Evolutionary conservation across 2,113 vertebrate species (phyloP), one percentile per base, ranked within the genome.

Genomic region (Opisthocomus hoazin): DNA sequence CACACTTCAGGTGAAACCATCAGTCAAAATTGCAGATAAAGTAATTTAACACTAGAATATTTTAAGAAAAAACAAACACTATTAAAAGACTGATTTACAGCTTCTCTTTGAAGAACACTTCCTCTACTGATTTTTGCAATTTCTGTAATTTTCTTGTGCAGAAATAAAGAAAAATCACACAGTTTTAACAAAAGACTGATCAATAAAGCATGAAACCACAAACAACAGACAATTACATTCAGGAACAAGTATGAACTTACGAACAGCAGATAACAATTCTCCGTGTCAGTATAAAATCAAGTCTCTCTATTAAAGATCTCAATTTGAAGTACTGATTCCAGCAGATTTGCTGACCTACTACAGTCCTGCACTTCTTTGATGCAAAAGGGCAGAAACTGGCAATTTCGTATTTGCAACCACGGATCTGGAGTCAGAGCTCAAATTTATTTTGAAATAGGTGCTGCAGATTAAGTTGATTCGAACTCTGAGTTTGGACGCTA

Each of bases 301-400:
- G 32, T 21, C 41, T 87, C 51, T 95, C 50, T 12, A 63, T 2
- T 6, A 39, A 39, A 65, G 36, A 74, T 63, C 70, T 84, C 54
- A 56, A 26, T 53, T 45, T 94, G 73, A 92, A 91, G 20, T 60
- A 92, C 90, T 89, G 92, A 96, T 90, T 95, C 68, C 94, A 95
- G 70, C 26, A 85, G 12, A 74, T 75, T 39, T 88, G 50, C 36
- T 64, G 63, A 69, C 12, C 26, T 65, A 23, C 11, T 65, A 27
- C 8, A 70, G 37, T 36, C 76, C 51, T 41, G 36, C 19, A 63
- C 26, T 69, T 64, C 37, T 26, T 43, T 53, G 21, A 58, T 60
- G 71, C 36, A 76, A 82, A 84, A 16, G 60, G 36, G n/a, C 27
- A 90, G 61, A 85, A 65, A 79, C 3, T 22, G n/a, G 45, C 32